These are phyloP conservation scores for Ptyas mucosa DNA, from an alignment of 2,113 vertebrate species.

Conservation along the genomic window DNA sequence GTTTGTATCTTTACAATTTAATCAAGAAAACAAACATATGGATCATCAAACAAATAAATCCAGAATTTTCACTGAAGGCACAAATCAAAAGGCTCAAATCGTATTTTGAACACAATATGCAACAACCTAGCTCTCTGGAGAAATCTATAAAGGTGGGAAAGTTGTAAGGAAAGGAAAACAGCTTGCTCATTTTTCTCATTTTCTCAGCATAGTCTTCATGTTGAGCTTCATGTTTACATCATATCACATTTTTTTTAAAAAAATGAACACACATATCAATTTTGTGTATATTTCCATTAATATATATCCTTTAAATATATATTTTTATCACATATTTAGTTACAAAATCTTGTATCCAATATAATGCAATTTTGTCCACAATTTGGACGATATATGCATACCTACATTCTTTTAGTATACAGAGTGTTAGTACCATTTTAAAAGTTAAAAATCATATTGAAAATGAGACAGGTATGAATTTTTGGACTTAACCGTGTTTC, in stretches of 20 bases:
- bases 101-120: not conserved
- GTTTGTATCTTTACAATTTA: not conserved
- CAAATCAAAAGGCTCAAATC: not conserved
- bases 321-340: not conserved
- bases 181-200: not conserved
- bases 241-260: not conserved
- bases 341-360: not conserved
- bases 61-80: not conserved
- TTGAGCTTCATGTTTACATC: not conserved
- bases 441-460: not conserved
- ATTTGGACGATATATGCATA: not conserved
- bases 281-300: not conserved
- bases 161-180: not conserved
- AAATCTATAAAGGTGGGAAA: not conserved
- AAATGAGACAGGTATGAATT: not conserved
- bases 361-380: not conserved
- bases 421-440: not conserved
- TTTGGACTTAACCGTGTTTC: not conserved
- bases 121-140: not conserved
- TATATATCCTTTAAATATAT: not conserved
- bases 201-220: not conserved
- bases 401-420: not conserved
- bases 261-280: not conserved
- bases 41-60: not conserved
- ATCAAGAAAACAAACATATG: not conserved